Evolutionary conservation across 2,888 invertebrate genomes (phyloP).

Genomic region (Drosophila atripex): DNA sequence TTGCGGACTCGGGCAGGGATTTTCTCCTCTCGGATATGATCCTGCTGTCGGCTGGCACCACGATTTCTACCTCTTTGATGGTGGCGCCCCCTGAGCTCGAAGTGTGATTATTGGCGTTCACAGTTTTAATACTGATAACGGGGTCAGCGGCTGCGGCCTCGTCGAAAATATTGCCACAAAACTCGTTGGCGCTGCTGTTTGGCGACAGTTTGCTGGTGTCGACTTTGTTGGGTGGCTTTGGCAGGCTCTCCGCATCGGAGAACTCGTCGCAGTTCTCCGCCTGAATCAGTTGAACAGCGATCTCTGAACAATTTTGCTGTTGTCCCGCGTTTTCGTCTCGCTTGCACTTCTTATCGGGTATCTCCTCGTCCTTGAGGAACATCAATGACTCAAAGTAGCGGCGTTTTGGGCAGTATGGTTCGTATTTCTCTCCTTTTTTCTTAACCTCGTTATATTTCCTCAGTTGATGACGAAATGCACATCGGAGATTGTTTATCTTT

Average conservation of each 20-base stretch:
- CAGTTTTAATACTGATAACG: slow-evolving; percentile 63
- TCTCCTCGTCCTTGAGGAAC: slow-evolving; percentile 83
- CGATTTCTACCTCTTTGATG: slow-evolving; percentile 64
- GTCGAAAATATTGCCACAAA: slow-evolving; percentile 68
- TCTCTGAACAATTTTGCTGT: slow-evolving; percentile 46
- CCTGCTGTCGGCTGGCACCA: slow-evolving; percentile 53
- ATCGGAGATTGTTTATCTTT: slow-evolving; percentile 83
- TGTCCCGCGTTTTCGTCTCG: slow-evolving; percentile 53
- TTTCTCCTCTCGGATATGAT: slow-evolving; percentile 56
- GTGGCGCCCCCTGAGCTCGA: slow-evolving; percentile 32
- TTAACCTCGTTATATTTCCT: slow-evolving; percentile 83
- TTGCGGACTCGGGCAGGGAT: slow-evolving; percentile 41
- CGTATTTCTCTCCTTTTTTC: slow-evolving; percentile 82
- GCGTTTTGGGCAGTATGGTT: slow-evolving; percentile 82
- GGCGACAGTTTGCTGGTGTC: slow-evolving; percentile 70
- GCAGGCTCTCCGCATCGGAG: slow-evolving; percentile 68
- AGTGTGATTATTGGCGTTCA: slow-evolving; percentile 54
- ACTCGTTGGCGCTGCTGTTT: slow-evolving; percentile 65
- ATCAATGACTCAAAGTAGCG: slow-evolving; percentile 83
- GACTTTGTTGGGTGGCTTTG: slow-evolving; percentile 58
- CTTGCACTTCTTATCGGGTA: slow-evolving; percentile 67
- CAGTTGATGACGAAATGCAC: slow-evolving; percentile 83
- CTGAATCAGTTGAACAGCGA: slow-evolving; percentile 34
- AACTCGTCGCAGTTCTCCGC: slow-evolving; percentile 62
- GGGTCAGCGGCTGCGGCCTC: slow-evolving; percentile 60